Evolutionary conservation across 2,888 invertebrate genomes (phyloP), one percentile per base, ranked within the genome.

Genomic region (Ypsolopha sequella): DNA sequence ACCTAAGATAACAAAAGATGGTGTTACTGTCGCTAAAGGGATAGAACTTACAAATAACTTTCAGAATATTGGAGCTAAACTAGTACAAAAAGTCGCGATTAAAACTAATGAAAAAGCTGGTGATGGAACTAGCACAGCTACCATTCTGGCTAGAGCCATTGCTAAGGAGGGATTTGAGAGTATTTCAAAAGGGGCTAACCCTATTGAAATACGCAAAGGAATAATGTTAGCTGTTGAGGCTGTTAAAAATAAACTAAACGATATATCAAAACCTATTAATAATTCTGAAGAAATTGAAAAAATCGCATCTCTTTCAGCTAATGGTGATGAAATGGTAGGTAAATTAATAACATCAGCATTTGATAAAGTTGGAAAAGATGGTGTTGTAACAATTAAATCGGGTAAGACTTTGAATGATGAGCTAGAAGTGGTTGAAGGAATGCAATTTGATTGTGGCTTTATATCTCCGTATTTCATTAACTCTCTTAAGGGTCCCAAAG

Each of bases 1-100:
- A 52, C 99, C 99, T 7, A 99, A 99, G 88, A 99, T 99, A 66
- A 99, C 99, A n/a, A 99, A 99, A 86, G 99, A 99, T 78, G 99
- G 99, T 56, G 99, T 99, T 0, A 99, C 99, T 0, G 99, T 99
- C 9, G 99, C 99, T 13, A 99, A 99, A 86, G 94, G 96, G 41
- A 93, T 99, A 60, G 99, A 99, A 74, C 87, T 99, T 36, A 95
- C 96, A 80, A 97, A 99, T 79, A 99, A 97, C 84, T 98, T 97
- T 82, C 97, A 99, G 86, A 99, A 99, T 73, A 94, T 99, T 73
- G 99, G 99, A 52, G 99, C 99, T 8, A 96, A 94, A 72, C 86
- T 99, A 48, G 98, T 99, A 2, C 98, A 98, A 85, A 98, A 99
- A 85, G 99, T 99, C 51, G 99, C 99, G n/a, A 97, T 96, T 76